Base-by-base conservation (phyloP, 2,113 vertebrate species). In the Vombatus ursinus region DNA sequence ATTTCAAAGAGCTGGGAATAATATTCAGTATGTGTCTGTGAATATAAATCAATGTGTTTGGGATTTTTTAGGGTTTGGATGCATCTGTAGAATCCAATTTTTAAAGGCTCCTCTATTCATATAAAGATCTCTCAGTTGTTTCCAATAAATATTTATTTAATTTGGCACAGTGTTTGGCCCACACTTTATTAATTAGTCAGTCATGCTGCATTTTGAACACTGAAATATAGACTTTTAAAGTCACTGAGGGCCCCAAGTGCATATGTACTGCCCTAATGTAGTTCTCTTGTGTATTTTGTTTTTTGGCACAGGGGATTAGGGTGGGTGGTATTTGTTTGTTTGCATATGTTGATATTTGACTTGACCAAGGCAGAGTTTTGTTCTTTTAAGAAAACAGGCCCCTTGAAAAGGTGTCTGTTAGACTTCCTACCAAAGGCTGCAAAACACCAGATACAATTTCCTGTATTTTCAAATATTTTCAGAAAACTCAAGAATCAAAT, bases 101-200 rank as follows among this genome's bases (percentile, higher is more conserved):
- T 95, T 94, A 31, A 89, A 50, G 52, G 48, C 92, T 31, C 90
- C 51, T 90, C 48, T 53, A 89, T 31, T 89, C 51, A 7, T 52
- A 90, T 47, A 92, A 91, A 93, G 52, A 91, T 51, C 93, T 96
- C 91, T 96, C 53, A 37, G 57, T 96, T 94, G 94, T 96, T 96
- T 96, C 93, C 94, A 96, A 96, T 95, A 96, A 96, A 96, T 95
- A 97, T 93, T 95, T 96, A 91, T 97, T 97, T 96, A 61, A 96
- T 93, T 96, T 97, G 95, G 95, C 94, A 94, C 0, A n/a, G 90
- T 51, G 37, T 77, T 96, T 94, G 91, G 93, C 22, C 91, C 96
- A 92, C 57, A 93, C 95, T 97, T 97, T 97, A 96, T 93, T 97
- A 97, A 97, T 97, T 96, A 98, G 96, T 50, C 93, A 28, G 48